Evolutionary conservation across 2,797 vertebrate genomes (phyloP), one percentile per base, ranked within the genome.

Genomic region (Ptychobarbus kaznakovi): DNA sequence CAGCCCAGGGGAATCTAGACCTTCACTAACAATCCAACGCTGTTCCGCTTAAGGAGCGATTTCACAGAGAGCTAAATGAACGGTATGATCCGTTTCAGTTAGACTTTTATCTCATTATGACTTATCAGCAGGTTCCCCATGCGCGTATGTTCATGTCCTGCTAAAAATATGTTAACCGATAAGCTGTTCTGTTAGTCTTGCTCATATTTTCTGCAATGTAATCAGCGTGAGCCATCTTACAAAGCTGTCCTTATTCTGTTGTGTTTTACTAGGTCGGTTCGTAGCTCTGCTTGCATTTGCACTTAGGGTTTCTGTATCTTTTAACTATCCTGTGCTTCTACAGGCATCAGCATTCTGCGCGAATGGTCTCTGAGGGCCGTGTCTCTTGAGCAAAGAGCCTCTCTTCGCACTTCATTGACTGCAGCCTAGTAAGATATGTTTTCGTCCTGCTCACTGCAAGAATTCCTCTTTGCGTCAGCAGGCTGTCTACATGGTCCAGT

Each of bases 401-500:
- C 79, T 74, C 78, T 83, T 79, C 28, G n/a, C 73, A 86, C 81
- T 74, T 84, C 76, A 86, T 86, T 88, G 87, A 90, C 87, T 84
- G 73, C 6, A 70, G 83, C 70, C 85, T 87, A 77, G 80, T 63
- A 83, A 87, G 56, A 88, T 63, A 51, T 18, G 13, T 49, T 61
- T 40, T 78, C n/a, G 82, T 40, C 65, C 74, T 66, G 32, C 69
- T 76, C 63, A 46, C 65, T 73, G 72, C 85, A 73, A 86, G 80
- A 80, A 28, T 51, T 82, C 44, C 77, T 83, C 70, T 61, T 66
- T 66, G 35, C 77, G 18, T 88, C 85, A 87, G 85, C 86, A 78
- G 49, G 46, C 38, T 18, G 4, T 87, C 63, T 86, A 61, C 70
- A 20, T 78, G 81, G 80, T 82, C 84, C 65, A 68, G 65, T 68